These are phyloP conservation scores for Drosophila bocqueti DNA, from an alignment of 1,140 invertebrate genomes.

Conservation along the genomic window DNA sequence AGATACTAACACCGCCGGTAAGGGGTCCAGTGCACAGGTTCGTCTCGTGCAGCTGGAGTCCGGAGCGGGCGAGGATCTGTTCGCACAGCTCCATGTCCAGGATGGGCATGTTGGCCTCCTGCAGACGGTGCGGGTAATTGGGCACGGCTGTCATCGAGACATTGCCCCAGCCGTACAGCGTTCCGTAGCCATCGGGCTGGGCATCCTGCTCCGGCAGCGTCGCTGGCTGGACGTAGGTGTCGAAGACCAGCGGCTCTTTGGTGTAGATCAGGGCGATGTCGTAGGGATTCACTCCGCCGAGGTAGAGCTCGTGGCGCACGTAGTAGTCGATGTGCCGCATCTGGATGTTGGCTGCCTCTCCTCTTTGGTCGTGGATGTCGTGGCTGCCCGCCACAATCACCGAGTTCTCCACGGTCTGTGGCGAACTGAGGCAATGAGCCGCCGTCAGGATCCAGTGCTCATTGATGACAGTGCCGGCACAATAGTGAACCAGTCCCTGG, in stretches of 20 bases:
- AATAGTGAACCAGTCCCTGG: slow-evolving; percentile 76
- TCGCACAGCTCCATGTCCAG: slow-evolving; percentile 83
- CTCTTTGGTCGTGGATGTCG: slow-evolving; percentile 63
- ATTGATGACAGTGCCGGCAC: slow-evolving; percentile 81
- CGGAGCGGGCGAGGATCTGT: slow-evolving; percentile 66
- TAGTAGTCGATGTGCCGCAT: slow-evolving; percentile 75
- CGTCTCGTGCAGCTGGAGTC: slow-evolving; percentile 84
- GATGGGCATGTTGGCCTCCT: slow-evolving; percentile 85
- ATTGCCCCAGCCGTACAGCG: slow-evolving; percentile 86
- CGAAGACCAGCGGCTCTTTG: slow-evolving; percentile 78
- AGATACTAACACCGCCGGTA: slow-evolving; percentile 85
- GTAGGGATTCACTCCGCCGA: slow-evolving; percentile 85
- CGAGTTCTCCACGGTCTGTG: slow-evolving; percentile 66
- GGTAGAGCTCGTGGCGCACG: slow-evolving; percentile 72
- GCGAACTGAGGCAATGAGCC: slow-evolving; percentile 76
- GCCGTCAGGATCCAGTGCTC: slow-evolving; percentile 83
- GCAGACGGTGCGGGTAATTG: slow-evolving; percentile 84
- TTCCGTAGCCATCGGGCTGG: slow-evolving; percentile 85
- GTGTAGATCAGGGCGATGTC: slow-evolving; percentile 86
- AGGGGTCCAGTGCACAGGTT: slow-evolving; percentile 86
- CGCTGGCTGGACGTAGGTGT: slow-evolving; percentile 84
- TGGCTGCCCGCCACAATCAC: slow-evolving; percentile 81
- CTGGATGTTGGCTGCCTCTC: slow-evolving; percentile 65
- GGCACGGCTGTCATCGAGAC: slow-evolving; percentile 84
- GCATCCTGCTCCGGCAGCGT: slow-evolving; percentile 84